A percentile compares a stretch with the other conserved stretches of the same genome.
phyloP scores from a whole-genome alignment of 2,888 invertebrate species.

The Buathra laborator region DNA sequence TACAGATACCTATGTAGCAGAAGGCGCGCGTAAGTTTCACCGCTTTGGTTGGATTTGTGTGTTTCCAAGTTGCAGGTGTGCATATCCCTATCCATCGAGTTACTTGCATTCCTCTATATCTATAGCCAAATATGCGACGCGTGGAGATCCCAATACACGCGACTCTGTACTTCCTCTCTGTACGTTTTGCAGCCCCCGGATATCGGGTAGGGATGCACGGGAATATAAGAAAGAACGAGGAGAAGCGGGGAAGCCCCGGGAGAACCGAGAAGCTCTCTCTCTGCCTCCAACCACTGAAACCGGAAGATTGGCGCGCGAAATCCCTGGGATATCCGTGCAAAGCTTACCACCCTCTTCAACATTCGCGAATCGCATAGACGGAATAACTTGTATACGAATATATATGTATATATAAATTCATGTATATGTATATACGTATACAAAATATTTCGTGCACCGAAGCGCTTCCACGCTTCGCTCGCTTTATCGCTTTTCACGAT shows the following conservation, averaged over 20 bases:
- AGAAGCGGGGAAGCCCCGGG: constrained; percentile 25
- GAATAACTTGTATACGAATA: constrained; percentile 26
- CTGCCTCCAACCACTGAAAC: constrained; percentile 2
- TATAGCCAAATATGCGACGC: neutral
- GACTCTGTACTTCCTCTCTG: neutral
- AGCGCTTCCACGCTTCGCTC: neutral
- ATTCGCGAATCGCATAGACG: constrained; percentile 25
- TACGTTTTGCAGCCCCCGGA: constrained; percentile 17
- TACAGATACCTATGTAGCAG: constrained; percentile 35
- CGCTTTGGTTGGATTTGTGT: constrained; percentile 32
- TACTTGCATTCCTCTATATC: neutral
- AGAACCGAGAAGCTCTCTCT: constrained; percentile 32
- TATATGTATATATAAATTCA: neutral
- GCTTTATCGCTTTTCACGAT: constrained; percentile 15
- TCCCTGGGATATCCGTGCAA: constrained; percentile 30
- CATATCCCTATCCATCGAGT: neutral
- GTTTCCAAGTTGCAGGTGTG: constrained; percentile 5
- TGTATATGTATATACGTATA: neutral
- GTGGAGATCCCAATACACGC: constrained; percentile 28
- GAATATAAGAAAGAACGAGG: constrained; percentile 42
- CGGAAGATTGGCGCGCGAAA: constrained; percentile 54
- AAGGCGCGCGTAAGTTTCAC: neutral
- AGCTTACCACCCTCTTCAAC: constrained; percentile 33
- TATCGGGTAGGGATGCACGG: constrained; percentile 19
- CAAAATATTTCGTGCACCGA: neutral